These are phyloP conservation scores for Axinella damicornis DNA, from an alignment of 37 sponge, comb jelly and placozoan species.

Conservation along the genomic window DNA sequence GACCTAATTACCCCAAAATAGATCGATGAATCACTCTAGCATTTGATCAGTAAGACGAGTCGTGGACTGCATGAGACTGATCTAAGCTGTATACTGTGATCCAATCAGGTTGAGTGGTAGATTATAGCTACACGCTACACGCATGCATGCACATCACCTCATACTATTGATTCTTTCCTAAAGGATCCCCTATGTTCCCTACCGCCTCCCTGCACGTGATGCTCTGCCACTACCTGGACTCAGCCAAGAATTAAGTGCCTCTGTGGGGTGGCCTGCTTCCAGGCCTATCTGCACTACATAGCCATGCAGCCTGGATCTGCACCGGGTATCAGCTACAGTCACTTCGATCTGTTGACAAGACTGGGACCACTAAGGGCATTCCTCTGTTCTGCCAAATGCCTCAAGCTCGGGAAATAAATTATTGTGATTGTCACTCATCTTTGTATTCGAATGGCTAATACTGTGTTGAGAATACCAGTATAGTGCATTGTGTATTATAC, in stretches of 20 bases:
- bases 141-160: too few species aligned
- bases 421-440: too few species aligned
- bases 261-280: slow-evolving; percentile 80
- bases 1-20: too few species aligned
- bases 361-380: slow-evolving; percentile 66
- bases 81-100: too few species aligned
- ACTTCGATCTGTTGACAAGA: slow-evolving; percentile 74
- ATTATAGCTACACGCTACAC: too few species aligned
- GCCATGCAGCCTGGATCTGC: slow-evolving; percentile 70
- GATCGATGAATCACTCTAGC: too few species aligned
- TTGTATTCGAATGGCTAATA: too few species aligned
- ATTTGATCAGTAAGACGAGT: too few species aligned
- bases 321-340: slow-evolving; percentile 75
- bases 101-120: too few species aligned
- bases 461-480: too few species aligned
- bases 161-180: neutral
- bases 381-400: slow-evolving; percentile 81
- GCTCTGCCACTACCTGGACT: slow-evolving; percentile 83
- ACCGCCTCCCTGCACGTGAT: slow-evolving; percentile 63
- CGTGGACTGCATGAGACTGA: too few species aligned
- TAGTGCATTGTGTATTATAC: too few species aligned
- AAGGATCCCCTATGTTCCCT: slow-evolving; percentile 75
- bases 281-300: slow-evolving; percentile 76
- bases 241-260: slow-evolving; percentile 85
- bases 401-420: slow-evolving; percentile 83